Percentiles rank a stretch among this genome's conserved stretches.
These are phyloP conservation scores for Slavum lentiscoides DNA, from an alignment of 2,888 invertebrate species.

Conservation along the genomic window DNA sequence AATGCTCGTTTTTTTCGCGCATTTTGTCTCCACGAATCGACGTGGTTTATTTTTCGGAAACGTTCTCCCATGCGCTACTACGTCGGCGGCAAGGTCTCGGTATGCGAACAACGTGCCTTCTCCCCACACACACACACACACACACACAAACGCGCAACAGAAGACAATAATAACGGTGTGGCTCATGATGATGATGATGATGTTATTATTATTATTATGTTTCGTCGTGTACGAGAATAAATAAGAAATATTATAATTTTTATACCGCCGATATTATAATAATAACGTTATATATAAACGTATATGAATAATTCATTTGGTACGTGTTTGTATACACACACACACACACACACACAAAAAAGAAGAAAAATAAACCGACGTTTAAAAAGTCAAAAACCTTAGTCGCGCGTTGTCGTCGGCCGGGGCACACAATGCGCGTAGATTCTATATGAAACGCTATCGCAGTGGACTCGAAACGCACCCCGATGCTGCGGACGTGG, in stretches of 20 bases:
- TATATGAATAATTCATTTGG: conserved; percentile 45
- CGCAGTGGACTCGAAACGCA: background rate
- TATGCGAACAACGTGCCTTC: background rate
- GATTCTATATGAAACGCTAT: no score
- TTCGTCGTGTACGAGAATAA: background rate
- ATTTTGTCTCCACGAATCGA: no score
- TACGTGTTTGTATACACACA: background rate
- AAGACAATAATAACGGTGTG: background rate
- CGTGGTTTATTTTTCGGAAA: background rate
- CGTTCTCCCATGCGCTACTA: background rate
- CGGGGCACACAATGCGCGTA: background rate
- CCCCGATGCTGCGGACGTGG: background rate
- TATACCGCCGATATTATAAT: background rate
- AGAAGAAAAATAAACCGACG: background rate
- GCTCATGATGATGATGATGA: background rate
- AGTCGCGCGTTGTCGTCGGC: background rate
- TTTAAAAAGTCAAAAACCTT: background rate
- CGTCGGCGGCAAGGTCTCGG: background rate
- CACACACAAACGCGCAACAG: background rate
- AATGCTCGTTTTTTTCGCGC: background rate
- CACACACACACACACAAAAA: no score
- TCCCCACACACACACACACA: no score
- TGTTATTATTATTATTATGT: background rate
- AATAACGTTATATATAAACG: background rate
- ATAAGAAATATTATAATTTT: background rate